Conservation (phyloP, 2,888 invertebrate species). For the Timema podura region DNA sequence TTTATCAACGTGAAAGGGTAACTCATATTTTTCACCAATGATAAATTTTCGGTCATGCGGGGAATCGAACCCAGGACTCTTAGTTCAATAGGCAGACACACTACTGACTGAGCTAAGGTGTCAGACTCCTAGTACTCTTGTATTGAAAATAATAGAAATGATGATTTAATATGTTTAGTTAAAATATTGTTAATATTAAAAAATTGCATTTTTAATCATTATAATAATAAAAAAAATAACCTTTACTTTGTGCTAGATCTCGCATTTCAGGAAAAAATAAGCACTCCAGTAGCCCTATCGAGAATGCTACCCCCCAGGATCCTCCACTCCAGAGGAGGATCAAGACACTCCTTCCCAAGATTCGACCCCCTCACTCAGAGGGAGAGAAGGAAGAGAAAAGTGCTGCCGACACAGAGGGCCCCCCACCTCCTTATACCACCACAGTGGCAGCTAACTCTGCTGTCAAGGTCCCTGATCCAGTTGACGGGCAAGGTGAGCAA, state of each 20-base stretch:
- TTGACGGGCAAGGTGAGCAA: slow-evolving; percentile 17
- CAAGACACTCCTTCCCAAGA: slow-evolving; percentile 24
- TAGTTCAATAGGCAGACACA: too few species aligned
- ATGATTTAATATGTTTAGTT: too few species aligned
- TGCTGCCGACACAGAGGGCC: background rate
- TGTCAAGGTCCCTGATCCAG: background rate
- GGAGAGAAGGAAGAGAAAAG: background rate
- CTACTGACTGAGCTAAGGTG: too few species aligned
- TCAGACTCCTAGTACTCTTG: too few species aligned
- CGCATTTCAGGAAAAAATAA: background rate
- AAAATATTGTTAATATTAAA: background rate
- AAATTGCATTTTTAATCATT: background rate
- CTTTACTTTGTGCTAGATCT: background rate
- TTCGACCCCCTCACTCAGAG: background rate
- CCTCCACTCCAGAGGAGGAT: slow-evolving; percentile 11
- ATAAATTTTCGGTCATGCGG: too few species aligned
- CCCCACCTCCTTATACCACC: slow-evolving; percentile 19
- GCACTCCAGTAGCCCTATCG: slow-evolving; percentile 6
- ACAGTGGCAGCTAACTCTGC: slow-evolving; percentile 5
- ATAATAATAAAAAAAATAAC: background rate
- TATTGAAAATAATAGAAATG: too few species aligned
- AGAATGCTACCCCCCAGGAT: background rate
- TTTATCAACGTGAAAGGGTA: too few species aligned
- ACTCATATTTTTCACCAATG: too few species aligned
- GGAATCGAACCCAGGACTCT: too few species aligned